Conservation (phyloP, 64 coral and sea anemone species). For the Dendronephthya gigantea region DNA sequence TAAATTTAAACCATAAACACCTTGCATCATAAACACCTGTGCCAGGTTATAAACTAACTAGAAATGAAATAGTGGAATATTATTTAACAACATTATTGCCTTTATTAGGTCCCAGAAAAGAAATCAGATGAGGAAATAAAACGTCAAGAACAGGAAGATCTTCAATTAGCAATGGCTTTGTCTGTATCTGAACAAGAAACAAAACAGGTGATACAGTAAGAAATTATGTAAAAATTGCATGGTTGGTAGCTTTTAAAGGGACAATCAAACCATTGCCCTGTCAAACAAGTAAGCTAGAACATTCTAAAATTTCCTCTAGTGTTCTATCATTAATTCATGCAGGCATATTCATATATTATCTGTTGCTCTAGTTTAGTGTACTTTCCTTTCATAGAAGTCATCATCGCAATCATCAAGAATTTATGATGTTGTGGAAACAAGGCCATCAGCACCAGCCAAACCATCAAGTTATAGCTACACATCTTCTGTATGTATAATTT, state of each 20-base stretch:
- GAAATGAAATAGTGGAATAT: not conserved
- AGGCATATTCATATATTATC: not conserved
- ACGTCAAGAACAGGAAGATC: constrained; percentile 81
- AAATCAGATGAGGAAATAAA: constrained; percentile 48
- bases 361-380: not conserved
- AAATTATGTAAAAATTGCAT: no score
- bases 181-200: constrained; percentile 75
- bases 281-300: no score
- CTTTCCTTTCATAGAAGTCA: not conserved
- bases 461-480: constrained; percentile 11
- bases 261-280: no score
- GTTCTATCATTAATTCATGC: no score
- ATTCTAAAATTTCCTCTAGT: no score
- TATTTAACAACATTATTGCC: not conserved
- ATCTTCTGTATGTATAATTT: not conserved
- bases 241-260: no score
- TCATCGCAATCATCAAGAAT: not conserved
- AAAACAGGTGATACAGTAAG: constrained; percentile 69
- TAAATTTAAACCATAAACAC: no score
- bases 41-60: no score
- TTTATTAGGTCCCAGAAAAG: constrained; percentile 47
- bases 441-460: constrained; percentile 2
- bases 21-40: no score
- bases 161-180: constrained; percentile 87
- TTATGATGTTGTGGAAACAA: not conserved